Evolutionary conservation across 2,797 vertebrate species (phyloP).

Genomic region (Enteromius unitaeniatus): DNA sequence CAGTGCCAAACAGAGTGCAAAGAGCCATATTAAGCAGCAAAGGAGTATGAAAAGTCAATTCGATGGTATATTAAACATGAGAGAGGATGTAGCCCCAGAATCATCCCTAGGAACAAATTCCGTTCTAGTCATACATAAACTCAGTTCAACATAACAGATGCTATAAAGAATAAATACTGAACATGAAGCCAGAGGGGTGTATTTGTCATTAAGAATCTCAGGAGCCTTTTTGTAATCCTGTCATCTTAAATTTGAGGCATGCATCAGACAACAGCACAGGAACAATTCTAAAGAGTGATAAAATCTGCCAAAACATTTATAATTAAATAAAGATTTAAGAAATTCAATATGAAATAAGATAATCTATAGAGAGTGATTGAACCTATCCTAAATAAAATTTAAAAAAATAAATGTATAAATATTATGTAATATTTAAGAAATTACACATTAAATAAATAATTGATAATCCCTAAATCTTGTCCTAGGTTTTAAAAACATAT

Average conservation of each 20-base stretch:
- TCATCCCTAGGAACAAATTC: slow-evolving; percentile 9
- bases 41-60: slow-evolving; percentile 47
- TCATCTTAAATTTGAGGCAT: not conserved
- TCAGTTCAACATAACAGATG: not conserved
- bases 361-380: not conserved
- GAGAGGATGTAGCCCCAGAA: not conserved
- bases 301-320: not conserved
- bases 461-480: not conserved
- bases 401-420: not conserved
- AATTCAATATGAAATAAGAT: not conserved
- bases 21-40: slow-evolving; percentile 22
- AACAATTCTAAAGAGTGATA: not conserved
- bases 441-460: not conserved
- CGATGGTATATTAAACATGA: slow-evolving; percentile 29
- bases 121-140: not conserved
- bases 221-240: slow-evolving; percentile 10
- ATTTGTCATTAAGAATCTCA: not conserved
- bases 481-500: not conserved
- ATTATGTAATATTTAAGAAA: too few relatives aligned
- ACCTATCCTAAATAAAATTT: not conserved
- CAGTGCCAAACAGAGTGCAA: slow-evolving; percentile 8
- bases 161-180: not conserved
- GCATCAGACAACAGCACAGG: not conserved
- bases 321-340: not conserved
- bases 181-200: not conserved